phyloP scores from a whole-genome alignment of 2,113 vertebrate genomes.

The Ptilorrhoa leucosticta region DNA sequence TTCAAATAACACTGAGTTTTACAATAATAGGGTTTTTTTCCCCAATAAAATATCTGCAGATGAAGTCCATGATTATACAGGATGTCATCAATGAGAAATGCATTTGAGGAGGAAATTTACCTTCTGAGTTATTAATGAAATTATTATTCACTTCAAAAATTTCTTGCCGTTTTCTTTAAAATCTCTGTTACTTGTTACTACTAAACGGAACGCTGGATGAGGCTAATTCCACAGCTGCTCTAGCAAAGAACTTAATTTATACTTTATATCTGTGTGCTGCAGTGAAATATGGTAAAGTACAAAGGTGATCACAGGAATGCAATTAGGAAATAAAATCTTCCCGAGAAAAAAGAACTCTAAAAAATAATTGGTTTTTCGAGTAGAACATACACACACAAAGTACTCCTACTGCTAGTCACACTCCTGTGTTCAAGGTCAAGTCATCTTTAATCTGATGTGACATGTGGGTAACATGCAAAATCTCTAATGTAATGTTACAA shows the following conservation, averaged over 20 bases:
- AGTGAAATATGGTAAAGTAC: neutral
- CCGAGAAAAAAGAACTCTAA: neutral
- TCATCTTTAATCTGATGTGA: conserved; percentile 7
- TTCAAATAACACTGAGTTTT: neutral
- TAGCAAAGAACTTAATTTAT: neutral
- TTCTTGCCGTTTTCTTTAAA: neutral
- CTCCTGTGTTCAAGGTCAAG: conserved; percentile 27
- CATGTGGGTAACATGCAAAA: conserved; percentile 16
- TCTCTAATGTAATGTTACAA: conserved; percentile 20
- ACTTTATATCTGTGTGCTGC: neutral
- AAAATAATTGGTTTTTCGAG: neutral
- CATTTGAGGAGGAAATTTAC: neutral
- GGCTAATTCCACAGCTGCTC: neutral
- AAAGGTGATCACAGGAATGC: neutral
- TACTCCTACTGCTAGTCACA: neutral
- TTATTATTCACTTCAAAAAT: neutral
- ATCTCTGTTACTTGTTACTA: neutral
- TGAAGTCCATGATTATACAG: neutral
- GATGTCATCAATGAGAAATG: neutral
- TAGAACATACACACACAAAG: neutral
- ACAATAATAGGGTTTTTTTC: rapidly evolving
- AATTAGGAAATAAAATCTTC: neutral
- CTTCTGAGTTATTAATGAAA: neutral
- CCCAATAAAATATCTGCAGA: neutral
- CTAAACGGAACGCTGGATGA: neutral